Evolutionary conservation across 2,797 vertebrate genomes (phyloP).

Genomic region (Neostethus bicornis): DNA sequence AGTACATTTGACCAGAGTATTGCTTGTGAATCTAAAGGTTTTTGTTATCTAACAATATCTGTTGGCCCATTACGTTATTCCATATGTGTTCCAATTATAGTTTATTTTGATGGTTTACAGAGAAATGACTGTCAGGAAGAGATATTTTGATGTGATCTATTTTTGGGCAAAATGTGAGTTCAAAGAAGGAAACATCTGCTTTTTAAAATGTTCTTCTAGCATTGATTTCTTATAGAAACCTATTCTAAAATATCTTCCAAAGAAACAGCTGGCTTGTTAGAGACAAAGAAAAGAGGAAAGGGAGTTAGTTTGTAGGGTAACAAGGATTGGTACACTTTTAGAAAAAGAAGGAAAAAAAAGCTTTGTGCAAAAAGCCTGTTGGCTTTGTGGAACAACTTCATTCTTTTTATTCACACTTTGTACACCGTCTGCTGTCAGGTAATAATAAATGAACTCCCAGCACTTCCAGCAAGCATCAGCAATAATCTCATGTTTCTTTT

Average conservation of each 20-base stretch:
- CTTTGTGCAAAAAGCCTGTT: slow-evolving; percentile 2
- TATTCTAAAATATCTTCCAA: background rate
- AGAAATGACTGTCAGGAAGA: too few species aligned
- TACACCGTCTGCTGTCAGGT: slow-evolving; percentile 43
- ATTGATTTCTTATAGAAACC: slow-evolving; percentile 1
- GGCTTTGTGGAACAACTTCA: slow-evolving; percentile 21
- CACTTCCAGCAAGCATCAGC: slow-evolving; percentile 38
- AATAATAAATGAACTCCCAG: slow-evolving; percentile 40
- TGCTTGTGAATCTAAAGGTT: too few species aligned
- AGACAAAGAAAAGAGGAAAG: background rate
- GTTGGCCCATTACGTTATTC: too few species aligned
- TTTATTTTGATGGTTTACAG: too few species aligned
- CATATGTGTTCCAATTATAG: too few species aligned
- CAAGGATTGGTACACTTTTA: slow-evolving; percentile 24
- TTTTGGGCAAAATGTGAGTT: background rate
- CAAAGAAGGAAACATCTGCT: background rate
- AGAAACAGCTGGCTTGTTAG: background rate
- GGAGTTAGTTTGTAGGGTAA: slow-evolving; percentile 5
- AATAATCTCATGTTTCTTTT: slow-evolving; percentile 35
- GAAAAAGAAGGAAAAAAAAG: slow-evolving; percentile 2
- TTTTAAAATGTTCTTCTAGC: background rate
- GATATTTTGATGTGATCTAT: background rate
- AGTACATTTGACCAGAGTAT: too few species aligned
- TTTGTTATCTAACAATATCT: too few species aligned
- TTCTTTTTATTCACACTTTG: slow-evolving; percentile 37